Conservation (phyloP, 2,113 vertebrate species). For the Pachyramphus minor region DNA sequence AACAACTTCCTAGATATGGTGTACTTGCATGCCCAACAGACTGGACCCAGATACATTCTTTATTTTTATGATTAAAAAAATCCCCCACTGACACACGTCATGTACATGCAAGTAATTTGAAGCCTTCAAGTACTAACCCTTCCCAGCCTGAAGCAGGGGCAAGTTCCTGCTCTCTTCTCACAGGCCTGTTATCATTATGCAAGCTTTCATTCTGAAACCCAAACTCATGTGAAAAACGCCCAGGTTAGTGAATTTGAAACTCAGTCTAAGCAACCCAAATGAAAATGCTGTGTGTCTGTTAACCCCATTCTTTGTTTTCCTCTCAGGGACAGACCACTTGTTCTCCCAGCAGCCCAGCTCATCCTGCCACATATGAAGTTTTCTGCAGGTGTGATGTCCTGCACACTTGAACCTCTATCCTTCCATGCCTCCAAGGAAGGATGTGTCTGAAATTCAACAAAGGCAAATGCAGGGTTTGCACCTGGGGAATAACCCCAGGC, state of each 20-base stretch:
- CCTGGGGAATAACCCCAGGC: neutral
- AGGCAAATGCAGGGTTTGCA: neutral
- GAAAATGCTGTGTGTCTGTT: neutral
- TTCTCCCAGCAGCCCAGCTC: neutral
- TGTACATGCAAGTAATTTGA: neutral
- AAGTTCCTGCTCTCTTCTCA: neutral
- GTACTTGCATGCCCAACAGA: neutral
- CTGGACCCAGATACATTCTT: neutral
- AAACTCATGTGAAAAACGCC: neutral
- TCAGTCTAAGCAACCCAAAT: neutral
- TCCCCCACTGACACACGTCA: neutral
- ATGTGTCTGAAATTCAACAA: neutral
- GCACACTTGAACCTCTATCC: neutral
- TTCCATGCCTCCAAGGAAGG: neutral
- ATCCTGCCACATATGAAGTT: neutral
- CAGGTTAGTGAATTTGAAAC: conserved; percentile 7
- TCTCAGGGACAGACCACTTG: neutral
- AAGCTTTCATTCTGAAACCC: conserved; percentile 20
- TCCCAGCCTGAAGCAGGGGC: neutral
- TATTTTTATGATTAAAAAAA: neutral
- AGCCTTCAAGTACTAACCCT: neutral
- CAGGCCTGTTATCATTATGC: neutral
- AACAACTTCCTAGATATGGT: neutral
- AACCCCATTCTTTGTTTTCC: neutral
- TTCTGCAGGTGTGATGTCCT: neutral